A percentile compares a stretch with the other conserved stretches of the same genome.
Evolutionary conservation across 2,888 invertebrate species (phyloP).

Genomic region (Poecilus cupreus): DNA sequence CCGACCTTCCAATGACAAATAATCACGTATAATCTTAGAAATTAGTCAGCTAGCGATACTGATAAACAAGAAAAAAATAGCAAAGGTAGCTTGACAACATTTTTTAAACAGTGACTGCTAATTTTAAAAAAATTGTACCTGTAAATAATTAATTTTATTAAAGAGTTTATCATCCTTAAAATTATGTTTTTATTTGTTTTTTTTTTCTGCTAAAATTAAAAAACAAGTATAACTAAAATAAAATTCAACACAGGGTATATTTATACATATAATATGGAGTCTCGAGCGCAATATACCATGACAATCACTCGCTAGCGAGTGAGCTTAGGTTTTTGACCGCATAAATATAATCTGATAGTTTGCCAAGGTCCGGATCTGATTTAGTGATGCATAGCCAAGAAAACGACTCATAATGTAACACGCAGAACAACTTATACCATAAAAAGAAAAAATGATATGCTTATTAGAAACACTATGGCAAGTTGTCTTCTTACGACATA

Average conservation of each 20-base stretch:
- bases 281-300: slow-evolving; percentile 7
- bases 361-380: neutral
- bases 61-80: no score
- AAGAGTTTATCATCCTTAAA: no score
- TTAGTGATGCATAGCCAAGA: neutral
- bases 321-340: slow-evolving; percentile 22
- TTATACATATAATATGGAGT: neutral
- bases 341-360: slow-evolving; percentile 18
- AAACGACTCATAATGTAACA: neutral
- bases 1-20: neutral
- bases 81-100: no score
- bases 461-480: slow-evolving; percentile 2
- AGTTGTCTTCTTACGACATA: slow-evolving; percentile 8
- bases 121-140: no score
- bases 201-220: no score
- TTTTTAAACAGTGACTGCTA: no score
- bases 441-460: slow-evolving; percentile 30
- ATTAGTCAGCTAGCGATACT: no score
- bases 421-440: neutral
- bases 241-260: neutral
- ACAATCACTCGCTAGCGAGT: slow-evolving; percentile 12
- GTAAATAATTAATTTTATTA: no score
- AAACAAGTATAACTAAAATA: neutral
- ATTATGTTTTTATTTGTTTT: no score
- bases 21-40: no score